Base-by-base conservation (phyloP, 2,113 vertebrate genomes). In the Pagrus major region DNA sequence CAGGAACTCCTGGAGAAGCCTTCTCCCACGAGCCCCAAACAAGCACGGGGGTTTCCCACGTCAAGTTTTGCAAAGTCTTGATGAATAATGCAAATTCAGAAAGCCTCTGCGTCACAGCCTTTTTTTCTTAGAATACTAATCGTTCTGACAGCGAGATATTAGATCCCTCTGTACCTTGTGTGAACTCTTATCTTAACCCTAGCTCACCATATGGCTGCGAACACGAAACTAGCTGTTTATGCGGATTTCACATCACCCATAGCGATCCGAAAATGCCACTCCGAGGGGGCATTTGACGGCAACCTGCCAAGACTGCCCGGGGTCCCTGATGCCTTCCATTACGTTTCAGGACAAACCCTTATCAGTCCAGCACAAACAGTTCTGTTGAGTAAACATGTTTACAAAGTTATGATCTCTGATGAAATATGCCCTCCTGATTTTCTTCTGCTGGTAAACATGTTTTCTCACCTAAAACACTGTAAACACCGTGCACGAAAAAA, bases 81-180 rank as follows among this genome's bases (percentile, higher is more conserved):
- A 76, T 89, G 77, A 92, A 90, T 86, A 88, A 85, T 89, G 75
- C 78, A 88, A 44, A 86, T 74, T 47, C 66, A 83, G 84, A 58
- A 68, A 72, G 71, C 73, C 54, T 5, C 3, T 69, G 88, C 66
- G 52, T 90, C 88, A 84, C 71, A n/a, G 25, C 39, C 66, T 41
- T 63, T 80, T 85, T 35, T 66, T 61, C 81, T 68, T 55, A 31
- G 88, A 89, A 89, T 91, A 67, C 81, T 84, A 85, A 91, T 87
- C 71, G 81, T 12, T 33, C 35, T 49, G 49, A 83, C 70, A 39
- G 73, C 1, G 0, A 71, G 39, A 47, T 55, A 68, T 83, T 69
- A 67, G 58, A 74, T 64, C 56, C 68, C 68, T 6, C 0, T 1
- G 74, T 35, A 60, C 61, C 73, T 68, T 6, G 4, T 47, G 54